Evolutionary conservation across 2,797 vertebrate species (phyloP), one percentile per base, ranked within the genome.

Genomic region (Melanotaenia trifasciata): DNA sequence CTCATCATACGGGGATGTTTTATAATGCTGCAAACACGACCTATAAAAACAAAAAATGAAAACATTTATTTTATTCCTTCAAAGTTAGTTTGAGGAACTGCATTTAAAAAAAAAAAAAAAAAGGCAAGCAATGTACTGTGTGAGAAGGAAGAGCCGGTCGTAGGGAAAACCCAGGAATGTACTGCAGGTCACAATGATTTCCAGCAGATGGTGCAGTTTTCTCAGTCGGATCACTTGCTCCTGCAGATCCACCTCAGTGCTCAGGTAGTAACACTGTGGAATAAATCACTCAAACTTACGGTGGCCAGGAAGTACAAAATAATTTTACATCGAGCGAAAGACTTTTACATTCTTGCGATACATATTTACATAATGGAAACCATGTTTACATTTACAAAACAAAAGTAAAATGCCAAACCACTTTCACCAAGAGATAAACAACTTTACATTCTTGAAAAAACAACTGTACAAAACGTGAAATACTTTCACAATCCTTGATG

Each of bases 131-230:
- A 78, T 88, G 96, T 90, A 99, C 98, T 99, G 97, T 50, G 96
- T 96, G 80, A 99, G 93, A 70, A 94, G 93, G 86, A 98, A 98
- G 75, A 98, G 96, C 10, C 95, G 94, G 72, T 98, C 96, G 0
- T 97, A 96, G 47, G 96, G 95, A 85, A 97, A 92, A 70, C 91
- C 96, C 79, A 99, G 93, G 70, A 97, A 96, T 60, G 93, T 95
- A 58, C 92, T 94, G 89, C 96, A 98, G 88, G 92, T 97, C 88
- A 95, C 90, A 57, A 97, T 68, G 56, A 98, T 94, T 91, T 99
- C 98, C 91, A 99, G 94, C 90, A 99, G 94, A 24, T 99, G 98
- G 93, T 99, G 96, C 70, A 99, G 93, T 93, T 99, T 99, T 58
- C 94, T 95, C 50, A 98, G 86, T 78, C 96, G 94, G 68, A 93